Percentiles rank a stretch among this genome's conserved stretches.
These are phyloP conservation scores for Stramonita haemastoma DNA, from an alignment of 2,888 invertebrate genomes.

Conservation along the genomic window DNA sequence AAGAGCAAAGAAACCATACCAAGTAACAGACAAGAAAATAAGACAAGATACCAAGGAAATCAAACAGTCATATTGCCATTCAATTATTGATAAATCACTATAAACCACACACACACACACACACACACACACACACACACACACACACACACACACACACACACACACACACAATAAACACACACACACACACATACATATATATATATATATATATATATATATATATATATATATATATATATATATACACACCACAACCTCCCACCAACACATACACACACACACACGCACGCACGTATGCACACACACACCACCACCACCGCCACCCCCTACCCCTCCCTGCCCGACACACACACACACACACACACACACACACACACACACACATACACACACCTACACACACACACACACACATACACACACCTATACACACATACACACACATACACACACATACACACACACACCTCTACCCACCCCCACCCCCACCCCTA, in stretches of 20 bases:
- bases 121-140: not conserved
- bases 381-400: not conserved
- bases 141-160: not conserved
- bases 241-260: not conserved
- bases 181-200: not conserved
- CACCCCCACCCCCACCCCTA: not conserved
- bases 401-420: not conserved
- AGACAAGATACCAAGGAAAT: not conserved
- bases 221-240: not conserved
- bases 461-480: not conserved
- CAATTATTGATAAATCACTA: no score
- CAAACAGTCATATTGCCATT: no score
- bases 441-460: not conserved
- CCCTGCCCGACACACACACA: not conserved
- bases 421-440: not conserved
- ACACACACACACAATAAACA: not conserved
- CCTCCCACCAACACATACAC: not conserved
- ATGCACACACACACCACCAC: not conserved
- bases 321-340: not conserved
- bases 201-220: conserved; percentile 4
- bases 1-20: no score
- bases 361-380: not conserved
- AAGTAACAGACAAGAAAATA: not conserved
- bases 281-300: not conserved
- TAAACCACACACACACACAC: no score